Evolutionary conservation across 2,888 invertebrate species (phyloP).

Genomic region (Euspilapteryx auroguttella): DNA sequence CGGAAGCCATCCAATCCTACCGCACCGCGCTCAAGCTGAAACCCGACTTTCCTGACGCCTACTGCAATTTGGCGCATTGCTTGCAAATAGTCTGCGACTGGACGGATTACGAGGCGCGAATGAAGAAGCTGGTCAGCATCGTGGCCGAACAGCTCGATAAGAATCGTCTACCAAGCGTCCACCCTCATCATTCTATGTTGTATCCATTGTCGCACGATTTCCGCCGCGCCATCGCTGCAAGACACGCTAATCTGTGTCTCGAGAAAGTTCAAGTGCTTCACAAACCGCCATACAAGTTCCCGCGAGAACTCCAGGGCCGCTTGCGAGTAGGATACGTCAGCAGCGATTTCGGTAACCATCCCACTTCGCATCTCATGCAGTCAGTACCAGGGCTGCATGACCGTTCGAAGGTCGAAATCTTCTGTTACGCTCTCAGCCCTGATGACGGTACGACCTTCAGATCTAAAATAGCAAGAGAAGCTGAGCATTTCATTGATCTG

Average conservation of each 20-base stretch:
- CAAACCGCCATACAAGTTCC: conserved; percentile 84
- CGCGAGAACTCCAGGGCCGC: conserved; percentile 69
- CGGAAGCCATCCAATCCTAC: conserved; percentile 98
- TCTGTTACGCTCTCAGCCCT: conserved; percentile 90
- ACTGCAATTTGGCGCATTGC: conserved; percentile 98
- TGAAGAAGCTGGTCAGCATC: conserved; percentile 95
- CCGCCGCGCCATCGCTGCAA: conserved; percentile 93
- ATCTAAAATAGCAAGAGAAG: conserved; percentile 90
- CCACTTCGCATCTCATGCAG: conserved; percentile 99
- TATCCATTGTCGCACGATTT: conserved; percentile 96
- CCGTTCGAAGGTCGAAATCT: conserved; percentile 82
- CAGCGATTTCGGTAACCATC: conserved; percentile 99
- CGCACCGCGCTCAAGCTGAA: conserved; percentile 95
- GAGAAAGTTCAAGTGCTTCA: conserved; percentile 97
- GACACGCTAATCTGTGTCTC: conserved; percentile 95
- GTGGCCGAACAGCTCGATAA: conserved; percentile 98
- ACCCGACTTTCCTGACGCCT: conserved; percentile 99
- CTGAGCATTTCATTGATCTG: conserved; percentile 96
- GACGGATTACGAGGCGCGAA: conserved; percentile 95
- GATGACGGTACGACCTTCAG: conserved; percentile 99
- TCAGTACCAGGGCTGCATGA: conserved; percentile 96
- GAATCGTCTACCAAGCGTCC: conserved; percentile 96
- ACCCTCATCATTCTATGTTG: conserved; percentile 99
- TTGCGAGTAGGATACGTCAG: conserved; percentile 96
- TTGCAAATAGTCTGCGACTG: conserved; percentile 99